Conservation (phyloP, 1,140 invertebrate genomes). For the Paracyclopina nana region DNA sequence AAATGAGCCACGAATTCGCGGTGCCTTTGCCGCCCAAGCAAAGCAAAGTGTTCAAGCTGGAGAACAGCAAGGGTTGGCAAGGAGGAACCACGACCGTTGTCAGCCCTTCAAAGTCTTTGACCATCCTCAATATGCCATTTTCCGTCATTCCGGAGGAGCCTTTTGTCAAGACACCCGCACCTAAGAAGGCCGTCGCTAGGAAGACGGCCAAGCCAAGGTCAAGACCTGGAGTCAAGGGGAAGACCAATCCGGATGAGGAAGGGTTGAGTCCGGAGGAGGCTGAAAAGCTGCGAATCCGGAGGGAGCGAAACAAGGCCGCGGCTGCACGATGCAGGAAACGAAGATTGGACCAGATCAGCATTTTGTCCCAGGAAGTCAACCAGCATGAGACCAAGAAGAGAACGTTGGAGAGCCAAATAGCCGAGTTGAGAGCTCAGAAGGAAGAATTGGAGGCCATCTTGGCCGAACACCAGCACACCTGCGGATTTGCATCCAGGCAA, state of each 20-base stretch:
- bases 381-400: constrained; percentile 62
- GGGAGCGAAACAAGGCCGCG: constrained; percentile 86
- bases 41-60: too few species aligned
- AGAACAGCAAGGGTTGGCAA: constrained; percentile 10
- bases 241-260: too few species aligned
- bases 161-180: too few species aligned
- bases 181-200: too few species aligned
- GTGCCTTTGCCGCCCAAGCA: too few species aligned
- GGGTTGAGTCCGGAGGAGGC: constrained; percentile 75
- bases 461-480: constrained; percentile 48
- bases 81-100: constrained; percentile 13
- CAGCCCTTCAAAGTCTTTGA: too few species aligned
- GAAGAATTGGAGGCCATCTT: constrained; percentile 60
- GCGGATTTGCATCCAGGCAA: too few species aligned
- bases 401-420: constrained; percentile 54
- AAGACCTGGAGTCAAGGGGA: too few species aligned
- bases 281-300: constrained; percentile 54
- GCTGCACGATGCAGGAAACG: constrained; percentile 86
- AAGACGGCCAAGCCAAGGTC: too few species aligned
- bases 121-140: too few species aligned
- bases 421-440: constrained; percentile 45
- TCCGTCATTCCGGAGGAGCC: too few species aligned
- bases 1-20: too few species aligned
- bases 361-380: constrained; percentile 67
- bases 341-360: constrained; percentile 82